phyloP scores from a whole-genome alignment of 2,797 vertebrate genomes.

The Gambelia wislizenii region DNA sequence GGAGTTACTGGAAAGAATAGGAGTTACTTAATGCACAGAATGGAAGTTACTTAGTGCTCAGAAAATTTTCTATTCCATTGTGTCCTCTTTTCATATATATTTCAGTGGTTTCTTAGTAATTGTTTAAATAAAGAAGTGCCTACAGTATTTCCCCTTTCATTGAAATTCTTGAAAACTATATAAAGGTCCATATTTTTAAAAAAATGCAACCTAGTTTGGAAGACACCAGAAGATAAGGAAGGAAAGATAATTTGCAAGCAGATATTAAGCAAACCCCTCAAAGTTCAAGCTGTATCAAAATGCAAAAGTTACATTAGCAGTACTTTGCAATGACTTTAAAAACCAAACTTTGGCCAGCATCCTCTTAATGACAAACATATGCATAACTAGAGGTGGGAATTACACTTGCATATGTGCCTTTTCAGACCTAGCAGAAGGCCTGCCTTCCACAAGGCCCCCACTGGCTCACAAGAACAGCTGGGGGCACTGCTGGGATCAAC shows the following conservation, averaged over 20 bases:
- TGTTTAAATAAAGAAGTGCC: conserved; percentile 45
- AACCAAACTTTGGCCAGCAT: not conserved
- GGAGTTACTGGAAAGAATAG: not conserved
- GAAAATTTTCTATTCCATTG: conserved; percentile 9
- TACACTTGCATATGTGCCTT: too few relatives aligned
- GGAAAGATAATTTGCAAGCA: conserved; percentile 53
- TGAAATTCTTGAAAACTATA: conserved; percentile 44
- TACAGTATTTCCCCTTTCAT: conserved; percentile 43
- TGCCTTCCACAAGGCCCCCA: too few relatives aligned
- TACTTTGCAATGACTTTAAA: not conserved
- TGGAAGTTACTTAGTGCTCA: conserved; percentile 4
- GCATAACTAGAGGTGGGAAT: too few relatives aligned
- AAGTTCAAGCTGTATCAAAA: conserved; percentile 33
- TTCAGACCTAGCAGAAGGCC: too few relatives aligned
- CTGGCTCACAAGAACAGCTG: too few relatives aligned
- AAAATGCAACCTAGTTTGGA: conserved; percentile 9
- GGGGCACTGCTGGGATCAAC: too few relatives aligned
- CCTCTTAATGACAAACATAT: not conserved
- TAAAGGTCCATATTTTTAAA: conserved; percentile 51
- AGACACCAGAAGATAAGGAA: not conserved
- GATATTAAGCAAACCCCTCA: conserved; percentile 54
- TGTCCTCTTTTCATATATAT: not conserved
- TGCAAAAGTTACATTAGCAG: not conserved
- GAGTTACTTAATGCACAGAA: conserved; percentile 1
- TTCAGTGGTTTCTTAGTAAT: conserved; percentile 32